Evolutionary conservation across 2,888 invertebrate genomes (phyloP).

Genomic region (Melanotus villosus): DNA sequence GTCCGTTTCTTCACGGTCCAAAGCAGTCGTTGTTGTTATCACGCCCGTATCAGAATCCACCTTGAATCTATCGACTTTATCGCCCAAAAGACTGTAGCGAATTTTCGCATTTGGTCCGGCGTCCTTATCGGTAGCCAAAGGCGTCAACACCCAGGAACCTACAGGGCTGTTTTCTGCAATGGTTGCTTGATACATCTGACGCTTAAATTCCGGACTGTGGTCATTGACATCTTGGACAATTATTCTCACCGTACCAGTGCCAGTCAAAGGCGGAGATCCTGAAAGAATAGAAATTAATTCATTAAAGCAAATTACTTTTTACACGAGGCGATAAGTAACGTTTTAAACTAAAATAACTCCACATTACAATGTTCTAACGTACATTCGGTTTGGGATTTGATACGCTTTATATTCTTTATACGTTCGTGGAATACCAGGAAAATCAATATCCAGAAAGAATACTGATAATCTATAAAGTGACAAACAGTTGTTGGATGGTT

Average conservation of each 20-base stretch:
- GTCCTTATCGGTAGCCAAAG: conserved; percentile 87
- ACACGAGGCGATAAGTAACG: background rate
- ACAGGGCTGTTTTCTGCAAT: conserved; percentile 88
- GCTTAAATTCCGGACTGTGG: conserved; percentile 89
- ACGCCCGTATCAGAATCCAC: conserved; percentile 86
- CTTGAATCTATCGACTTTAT: conserved; percentile 84
- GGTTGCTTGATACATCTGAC: conserved; percentile 83
- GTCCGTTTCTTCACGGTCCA: conserved; percentile 86
- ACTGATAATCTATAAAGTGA: conserved; percentile 31
- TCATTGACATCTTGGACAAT: conserved; percentile 96
- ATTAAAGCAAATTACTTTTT: conserved; percentile 8
- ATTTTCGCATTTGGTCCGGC: conserved; percentile 89
- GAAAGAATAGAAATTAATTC: conserved; percentile 63
- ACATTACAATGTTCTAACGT: background rate
- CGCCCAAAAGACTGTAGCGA: conserved; percentile 87
- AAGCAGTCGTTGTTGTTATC: conserved; percentile 79
- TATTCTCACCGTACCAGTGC: conserved; percentile 91
- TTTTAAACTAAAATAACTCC: background rate
- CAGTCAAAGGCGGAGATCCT: conserved; percentile 94
- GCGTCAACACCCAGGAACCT: conserved; percentile 83
- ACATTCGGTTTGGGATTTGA: conserved; percentile 2
- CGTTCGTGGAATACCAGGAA: conserved; percentile 10
- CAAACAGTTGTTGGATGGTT: conserved; percentile 26
- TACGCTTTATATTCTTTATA: conserved; percentile 16
- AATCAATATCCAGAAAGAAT: conserved; percentile 24